Conservation (phyloP, 2,113 vertebrate species). For the human (Homo sapiens) region DNA sequence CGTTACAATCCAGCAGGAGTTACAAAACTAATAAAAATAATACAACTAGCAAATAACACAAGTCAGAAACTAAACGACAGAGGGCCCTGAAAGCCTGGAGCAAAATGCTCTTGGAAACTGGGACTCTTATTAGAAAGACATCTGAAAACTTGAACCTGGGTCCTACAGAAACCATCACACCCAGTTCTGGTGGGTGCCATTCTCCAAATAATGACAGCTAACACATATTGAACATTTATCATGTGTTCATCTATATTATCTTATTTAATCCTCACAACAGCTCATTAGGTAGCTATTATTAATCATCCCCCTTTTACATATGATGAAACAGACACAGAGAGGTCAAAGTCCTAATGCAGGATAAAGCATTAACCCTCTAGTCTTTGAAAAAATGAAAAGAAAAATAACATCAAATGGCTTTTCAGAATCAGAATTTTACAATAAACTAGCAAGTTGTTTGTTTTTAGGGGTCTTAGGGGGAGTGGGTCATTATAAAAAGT, state of each 20-base stretch:
- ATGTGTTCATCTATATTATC: neutral
- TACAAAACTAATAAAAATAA: neutral
- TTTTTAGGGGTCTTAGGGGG: neutral
- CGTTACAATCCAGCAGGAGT: neutral
- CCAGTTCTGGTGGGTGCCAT: neutral
- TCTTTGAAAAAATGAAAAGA: neutral
- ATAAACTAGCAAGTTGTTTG: neutral
- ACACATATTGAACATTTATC: neutral
- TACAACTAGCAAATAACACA: neutral
- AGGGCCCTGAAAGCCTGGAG: neutral
- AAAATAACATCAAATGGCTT: neutral
- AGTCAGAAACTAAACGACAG: neutral
- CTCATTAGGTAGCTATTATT: neutral
- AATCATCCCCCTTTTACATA: neutral
- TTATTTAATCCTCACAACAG: neutral
- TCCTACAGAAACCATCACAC: neutral
- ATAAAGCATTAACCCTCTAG: neutral
- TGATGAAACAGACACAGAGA: neutral
- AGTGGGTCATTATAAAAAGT: neutral
- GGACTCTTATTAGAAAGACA: neutral
- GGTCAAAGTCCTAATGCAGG: neutral
- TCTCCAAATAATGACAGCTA: neutral
- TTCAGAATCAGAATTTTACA: constrained; percentile 44
- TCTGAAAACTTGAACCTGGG: neutral
- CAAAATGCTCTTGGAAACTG: neutral